Base-by-base conservation (phyloP, 2,797 vertebrate genomes). In the Myripristis jacobus region DNA sequence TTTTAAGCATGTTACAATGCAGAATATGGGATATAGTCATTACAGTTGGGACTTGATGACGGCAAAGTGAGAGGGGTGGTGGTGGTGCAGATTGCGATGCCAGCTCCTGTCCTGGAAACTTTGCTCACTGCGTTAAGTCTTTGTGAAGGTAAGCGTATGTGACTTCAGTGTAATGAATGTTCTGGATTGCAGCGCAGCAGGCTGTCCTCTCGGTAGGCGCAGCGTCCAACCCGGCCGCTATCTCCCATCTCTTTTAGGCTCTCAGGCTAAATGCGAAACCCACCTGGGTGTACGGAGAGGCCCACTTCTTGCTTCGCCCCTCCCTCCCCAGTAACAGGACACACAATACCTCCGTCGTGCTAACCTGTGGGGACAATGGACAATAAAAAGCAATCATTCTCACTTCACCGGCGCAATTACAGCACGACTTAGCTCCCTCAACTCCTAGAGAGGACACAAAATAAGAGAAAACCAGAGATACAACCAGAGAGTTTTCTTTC, bases 201-300 rank as follows among this genome's bases (percentile, higher is more conserved):
- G 70, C 41, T 0, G 21, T 78, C 70, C 59, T 65, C 82, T 79
- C 73, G 71, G 73, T 8, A 0, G 27, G 47, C 22, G 0, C 3
- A 2, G 58, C 0, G 74, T 87, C 77, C 72, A 19, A 54, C 53
- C n/a, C n/a, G n/a, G n/a, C 34, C 24, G 55, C 86, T 93, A 91
- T 94, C 86, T 51, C 76, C 67, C 92, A 93, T 94, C 89, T 84
- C 88, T 89, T 92, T 89, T 87, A 11, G 87, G 82, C 89, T 91
- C 93, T 83, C 89, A 93, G 79, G 91, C 89, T 93, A 85, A 93
- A 96, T 86, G 89, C 91, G 93, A 96, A 96, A 96, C 94, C 93
- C 94, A 94, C 95, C 91, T 95, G 95, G 89, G 93, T 94, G 91
- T 86, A 94, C 94, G 93, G 94, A 94, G 94, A 92, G 88, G 88